Evolutionary conservation across 2,113 vertebrate species (phyloP).

Genomic region (Gasterosteus aculeatus): DNA sequence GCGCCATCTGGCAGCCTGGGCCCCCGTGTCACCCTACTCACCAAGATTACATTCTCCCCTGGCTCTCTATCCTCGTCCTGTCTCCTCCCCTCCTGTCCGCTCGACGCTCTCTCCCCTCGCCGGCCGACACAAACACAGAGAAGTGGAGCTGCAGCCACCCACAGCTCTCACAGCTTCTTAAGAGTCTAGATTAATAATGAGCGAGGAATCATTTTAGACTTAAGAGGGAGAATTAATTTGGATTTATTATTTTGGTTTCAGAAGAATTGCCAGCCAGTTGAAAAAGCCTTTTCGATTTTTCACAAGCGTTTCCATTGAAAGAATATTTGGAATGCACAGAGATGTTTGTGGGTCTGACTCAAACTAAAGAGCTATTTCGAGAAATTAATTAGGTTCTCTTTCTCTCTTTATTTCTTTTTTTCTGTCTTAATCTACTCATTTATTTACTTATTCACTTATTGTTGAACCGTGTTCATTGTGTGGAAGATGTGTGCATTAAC

Average conservation of each 20-base stretch:
- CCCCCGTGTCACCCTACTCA: conserved; percentile 62
- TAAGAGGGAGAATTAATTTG: conserved; percentile 31
- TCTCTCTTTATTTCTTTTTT: not conserved
- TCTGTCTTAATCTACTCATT: not conserved
- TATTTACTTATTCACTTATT: not conserved
- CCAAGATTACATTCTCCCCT: conserved; percentile 68
- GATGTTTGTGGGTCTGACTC: not conserved
- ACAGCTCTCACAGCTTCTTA: conserved; percentile 17
- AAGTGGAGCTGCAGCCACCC: conserved; percentile 1
- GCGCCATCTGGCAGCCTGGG: conserved; percentile 73
- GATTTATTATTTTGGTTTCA: conserved; percentile 37
- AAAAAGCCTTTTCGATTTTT: conserved; percentile 24
- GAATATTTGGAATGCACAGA: not conserved
- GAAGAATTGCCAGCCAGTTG: conserved; percentile 16
- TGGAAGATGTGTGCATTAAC: not conserved
- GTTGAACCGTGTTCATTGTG: not conserved
- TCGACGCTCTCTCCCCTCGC: conserved; percentile 2
- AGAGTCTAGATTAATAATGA: conserved; percentile 28
- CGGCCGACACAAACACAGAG: conserved; percentile 21
- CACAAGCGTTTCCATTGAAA: not conserved
- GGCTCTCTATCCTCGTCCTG: conserved; percentile 39
- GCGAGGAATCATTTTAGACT: conserved; percentile 11
- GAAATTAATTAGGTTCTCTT: not conserved
- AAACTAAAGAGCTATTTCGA: not conserved
- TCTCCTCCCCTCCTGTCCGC: conserved; percentile 25